These are phyloP conservation scores for Bugula neritina DNA, from an alignment of 2,888 invertebrate species.

Conservation along the genomic window DNA sequence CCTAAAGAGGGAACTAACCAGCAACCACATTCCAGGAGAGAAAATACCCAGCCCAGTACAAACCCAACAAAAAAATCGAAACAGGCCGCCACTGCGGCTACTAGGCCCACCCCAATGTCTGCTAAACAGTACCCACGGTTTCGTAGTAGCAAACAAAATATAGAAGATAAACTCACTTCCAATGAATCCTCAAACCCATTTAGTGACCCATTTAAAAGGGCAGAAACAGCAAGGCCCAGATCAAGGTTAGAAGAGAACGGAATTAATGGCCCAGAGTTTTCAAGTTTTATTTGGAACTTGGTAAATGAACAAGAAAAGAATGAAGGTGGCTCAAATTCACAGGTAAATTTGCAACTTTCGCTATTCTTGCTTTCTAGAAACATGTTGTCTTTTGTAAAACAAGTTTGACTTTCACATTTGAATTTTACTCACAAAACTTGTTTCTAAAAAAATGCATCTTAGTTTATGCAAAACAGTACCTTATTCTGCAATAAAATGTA, in stretches of 20 bases:
- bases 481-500: too few species aligned
- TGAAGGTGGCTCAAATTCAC: not conserved
- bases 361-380: not conserved
- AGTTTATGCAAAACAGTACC: too few species aligned
- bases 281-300: constrained; percentile 18
- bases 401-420: not conserved
- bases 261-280: constrained; percentile 18
- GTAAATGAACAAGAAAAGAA: constrained; percentile 16
- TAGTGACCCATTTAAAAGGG: constrained; percentile 7
- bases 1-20: not conserved
- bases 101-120: constrained; percentile 17
- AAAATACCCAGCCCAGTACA: not conserved
- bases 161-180: not conserved
- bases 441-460: too few species aligned
- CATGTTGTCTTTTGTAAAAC: too few species aligned
- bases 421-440: not conserved
- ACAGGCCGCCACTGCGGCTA: not conserved
- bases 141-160: not conserved
- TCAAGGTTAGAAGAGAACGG: not conserved
- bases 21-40: not conserved
- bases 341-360: not conserved
- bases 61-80: not conserved
- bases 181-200: not conserved
- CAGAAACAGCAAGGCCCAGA: not conserved
- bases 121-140: not conserved